phyloP scores from a whole-genome alignment of 1,140 invertebrate species.

The Neomicropteryx cornuta region DNA sequence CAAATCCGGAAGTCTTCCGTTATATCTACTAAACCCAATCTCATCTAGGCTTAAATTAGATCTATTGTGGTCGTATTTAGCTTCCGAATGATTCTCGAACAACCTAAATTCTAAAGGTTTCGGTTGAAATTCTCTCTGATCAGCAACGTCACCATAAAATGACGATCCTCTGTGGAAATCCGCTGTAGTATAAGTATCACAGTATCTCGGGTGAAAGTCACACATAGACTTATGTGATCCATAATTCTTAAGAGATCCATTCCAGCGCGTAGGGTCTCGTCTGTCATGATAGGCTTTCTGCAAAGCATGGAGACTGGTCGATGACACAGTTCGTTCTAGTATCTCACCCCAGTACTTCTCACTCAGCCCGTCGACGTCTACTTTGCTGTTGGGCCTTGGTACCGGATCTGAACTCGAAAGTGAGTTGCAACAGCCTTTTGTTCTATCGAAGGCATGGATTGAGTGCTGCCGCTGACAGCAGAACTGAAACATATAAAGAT shows the following conservation, averaged over 20 bases:
- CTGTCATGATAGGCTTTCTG: slow-evolving; percentile 40
- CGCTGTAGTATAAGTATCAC: slow-evolving; percentile 28
- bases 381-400: slow-evolving; percentile 31
- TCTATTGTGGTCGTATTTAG: slow-evolving; percentile 32
- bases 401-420: slow-evolving; percentile 30
- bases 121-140: slow-evolving; percentile 31
- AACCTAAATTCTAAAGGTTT: slow-evolving; percentile 36
- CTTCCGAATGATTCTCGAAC: slow-evolving; percentile 27
- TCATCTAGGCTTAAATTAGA: slow-evolving; percentile 39
- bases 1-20: slow-evolving; percentile 36
- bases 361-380: slow-evolving; percentile 56
- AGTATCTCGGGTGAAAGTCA: slow-evolving; percentile 33
- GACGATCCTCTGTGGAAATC: slow-evolving; percentile 31
- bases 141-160: slow-evolving; percentile 36
- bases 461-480: slow-evolving; percentile 33
- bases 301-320: slow-evolving; percentile 52
- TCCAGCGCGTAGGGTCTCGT: slow-evolving; percentile 28
- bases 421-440: slow-evolving; percentile 35
- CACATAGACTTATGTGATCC: slow-evolving; percentile 20
- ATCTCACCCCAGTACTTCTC: slow-evolving; percentile 71
- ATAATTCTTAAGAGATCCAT: slow-evolving; percentile 36
- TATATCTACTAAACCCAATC: slow-evolving; percentile 36
- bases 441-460: slow-evolving; percentile 31
- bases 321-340: slow-evolving; percentile 56
- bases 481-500: slow-evolving; percentile 21